Percentiles rank a stretch among this genome's conserved stretches.
Evolutionary conservation across 2,113 vertebrate genomes (phyloP).

Genomic region (Gallinago undulata): DNA sequence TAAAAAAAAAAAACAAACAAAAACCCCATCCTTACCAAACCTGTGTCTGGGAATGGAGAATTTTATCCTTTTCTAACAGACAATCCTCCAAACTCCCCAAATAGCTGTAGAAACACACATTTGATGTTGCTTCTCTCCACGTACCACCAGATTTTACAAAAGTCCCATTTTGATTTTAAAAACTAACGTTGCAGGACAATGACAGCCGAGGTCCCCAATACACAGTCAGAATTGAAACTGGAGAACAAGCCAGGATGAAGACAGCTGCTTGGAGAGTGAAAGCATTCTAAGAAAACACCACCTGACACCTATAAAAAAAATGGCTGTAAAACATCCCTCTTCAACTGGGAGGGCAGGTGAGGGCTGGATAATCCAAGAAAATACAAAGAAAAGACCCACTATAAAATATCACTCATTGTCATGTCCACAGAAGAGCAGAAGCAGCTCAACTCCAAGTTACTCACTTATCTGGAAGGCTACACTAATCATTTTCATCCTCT

Average conservation of each 20-base stretch:
- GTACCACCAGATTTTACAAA: background rate
- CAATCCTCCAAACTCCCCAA: background rate
- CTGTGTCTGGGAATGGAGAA: background rate
- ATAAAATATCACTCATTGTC: background rate
- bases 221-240: background rate
- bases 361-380: background rate
- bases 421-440: background rate
- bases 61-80: background rate
- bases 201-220: background rate
- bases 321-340: background rate
- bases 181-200: background rate
- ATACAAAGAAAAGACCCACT: background rate
- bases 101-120: background rate
- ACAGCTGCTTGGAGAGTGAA: background rate
- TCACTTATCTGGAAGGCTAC: background rate
- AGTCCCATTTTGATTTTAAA: background rate
- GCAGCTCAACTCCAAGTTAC: background rate
- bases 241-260: background rate
- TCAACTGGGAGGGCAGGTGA: background rate
- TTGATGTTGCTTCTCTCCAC: background rate
- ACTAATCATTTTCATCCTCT: background rate
- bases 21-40: background rate
- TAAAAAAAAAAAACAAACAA: background rate
- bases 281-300: background rate
- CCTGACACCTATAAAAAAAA: background rate